Conservation (phyloP, 2,113 vertebrate species). For the Thamnaconus septentrionalis region DNA sequence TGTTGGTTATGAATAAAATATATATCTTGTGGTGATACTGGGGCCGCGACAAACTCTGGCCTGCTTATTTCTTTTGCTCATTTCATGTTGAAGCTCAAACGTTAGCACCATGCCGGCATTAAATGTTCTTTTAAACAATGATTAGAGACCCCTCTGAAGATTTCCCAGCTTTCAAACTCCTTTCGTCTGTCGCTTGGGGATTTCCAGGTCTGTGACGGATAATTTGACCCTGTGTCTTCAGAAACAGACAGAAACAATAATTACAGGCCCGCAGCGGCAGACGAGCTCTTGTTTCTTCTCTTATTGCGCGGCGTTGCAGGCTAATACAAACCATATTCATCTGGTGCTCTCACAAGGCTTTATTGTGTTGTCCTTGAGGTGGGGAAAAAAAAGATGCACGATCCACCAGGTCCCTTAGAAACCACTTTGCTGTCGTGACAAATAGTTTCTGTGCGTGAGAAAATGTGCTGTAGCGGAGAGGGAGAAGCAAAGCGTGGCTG, state of each 20-base stretch:
- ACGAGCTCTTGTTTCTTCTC: constrained; percentile 35
- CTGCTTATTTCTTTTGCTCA: background rate
- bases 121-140: background rate
- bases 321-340: constrained; percentile 40
- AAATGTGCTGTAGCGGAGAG: background rate
- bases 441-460: too few relatives aligned
- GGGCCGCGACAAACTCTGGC: background rate
- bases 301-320: constrained; percentile 26
- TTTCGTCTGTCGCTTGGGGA: constrained; percentile 25
- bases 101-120: background rate
- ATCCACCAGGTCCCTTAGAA: constrained; percentile 11
- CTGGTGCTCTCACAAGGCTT: constrained; percentile 35
- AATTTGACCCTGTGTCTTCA: constrained; percentile 23
- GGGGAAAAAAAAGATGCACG: constrained; percentile 5
- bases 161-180: background rate
- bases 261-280: constrained; percentile 45
- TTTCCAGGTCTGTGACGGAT: constrained; percentile 36
- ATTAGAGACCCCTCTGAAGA: constrained; percentile 3
- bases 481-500: background rate
- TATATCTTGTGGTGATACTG: constrained; percentile 45
- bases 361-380: constrained; percentile 49
- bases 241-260: constrained; percentile 43
- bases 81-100: background rate
- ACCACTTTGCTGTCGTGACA: background rate
- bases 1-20: constrained; percentile 70